Percentiles rank a stretch among this genome's conserved stretches.
Conservation (phyloP, 2,113 vertebrate species). For the Abramis brama region DNA sequence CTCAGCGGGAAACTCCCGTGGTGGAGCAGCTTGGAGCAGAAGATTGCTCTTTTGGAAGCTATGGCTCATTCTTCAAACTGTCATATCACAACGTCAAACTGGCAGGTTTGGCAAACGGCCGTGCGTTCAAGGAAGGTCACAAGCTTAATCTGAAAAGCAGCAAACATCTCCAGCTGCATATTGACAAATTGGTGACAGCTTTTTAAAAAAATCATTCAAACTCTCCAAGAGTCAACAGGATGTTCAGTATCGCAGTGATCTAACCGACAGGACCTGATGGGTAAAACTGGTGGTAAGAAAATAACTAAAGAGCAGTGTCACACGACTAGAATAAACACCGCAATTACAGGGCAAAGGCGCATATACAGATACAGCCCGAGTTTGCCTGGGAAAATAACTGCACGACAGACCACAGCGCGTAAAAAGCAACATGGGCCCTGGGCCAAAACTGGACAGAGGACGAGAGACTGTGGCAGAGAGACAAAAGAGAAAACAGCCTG, state of each 20-base stretch:
- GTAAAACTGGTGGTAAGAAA: not conserved
- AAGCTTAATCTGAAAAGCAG: not conserved
- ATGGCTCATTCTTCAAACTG: not conserved
- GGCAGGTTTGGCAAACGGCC: not conserved
- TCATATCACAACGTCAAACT: not conserved
- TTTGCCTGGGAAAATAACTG: slow-evolving; percentile 43
- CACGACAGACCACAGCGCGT: slow-evolving; percentile 1
- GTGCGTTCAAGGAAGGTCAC: not conserved
- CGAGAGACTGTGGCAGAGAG: slow-evolving; percentile 3
- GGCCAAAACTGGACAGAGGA: slow-evolving; percentile 17
- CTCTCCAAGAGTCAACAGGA: not conserved
- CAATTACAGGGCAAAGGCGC: not conserved
- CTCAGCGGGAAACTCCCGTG: not conserved
- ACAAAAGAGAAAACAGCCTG: slow-evolving; percentile 22
- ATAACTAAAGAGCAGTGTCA: slow-evolving; percentile 4
- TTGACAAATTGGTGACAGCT: not conserved
- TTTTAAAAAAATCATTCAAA: not conserved
- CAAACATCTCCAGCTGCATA: not conserved
- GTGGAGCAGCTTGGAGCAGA: not conserved
- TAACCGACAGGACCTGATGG: not conserved
- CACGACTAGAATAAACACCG: slow-evolving; percentile 39
- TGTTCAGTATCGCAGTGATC: not conserved
- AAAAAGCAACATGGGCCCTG: slow-evolving; percentile 9
- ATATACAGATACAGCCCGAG: not conserved
- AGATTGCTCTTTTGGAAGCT: not conserved